A percentile compares a stretch with the other conserved stretches of the same genome.
phyloP scores from a whole-genome alignment of 2,797 vertebrate species.

The Ciconia nigra region DNA sequence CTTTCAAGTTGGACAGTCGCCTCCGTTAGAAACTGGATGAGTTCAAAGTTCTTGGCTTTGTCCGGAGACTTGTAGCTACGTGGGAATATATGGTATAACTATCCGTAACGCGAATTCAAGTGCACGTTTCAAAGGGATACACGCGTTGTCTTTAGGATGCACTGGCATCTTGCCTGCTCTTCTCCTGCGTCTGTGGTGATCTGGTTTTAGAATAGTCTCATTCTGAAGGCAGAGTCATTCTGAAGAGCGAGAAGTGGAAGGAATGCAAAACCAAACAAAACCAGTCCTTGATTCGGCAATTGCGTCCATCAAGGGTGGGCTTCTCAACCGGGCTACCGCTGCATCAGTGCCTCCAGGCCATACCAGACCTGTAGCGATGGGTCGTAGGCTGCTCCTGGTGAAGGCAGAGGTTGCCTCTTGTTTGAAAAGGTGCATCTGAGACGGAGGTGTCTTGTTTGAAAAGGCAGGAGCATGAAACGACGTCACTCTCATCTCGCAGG shows the following conservation, averaged over 20 bases:
- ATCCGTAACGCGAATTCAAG: not conserved
- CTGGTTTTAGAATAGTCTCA: not conserved
- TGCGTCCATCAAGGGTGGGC: not conserved
- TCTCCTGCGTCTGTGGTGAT: not conserved
- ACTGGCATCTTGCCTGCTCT: not conserved
- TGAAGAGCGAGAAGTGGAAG: not conserved
- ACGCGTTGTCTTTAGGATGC: not conserved
- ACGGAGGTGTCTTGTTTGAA: not conserved
- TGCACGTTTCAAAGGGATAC: not conserved
- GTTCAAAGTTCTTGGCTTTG: slow-evolving; percentile 24
- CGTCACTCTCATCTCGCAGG: not conserved
- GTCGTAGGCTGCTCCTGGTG: not conserved
- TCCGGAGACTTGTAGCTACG: not conserved
- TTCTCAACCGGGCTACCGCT: not conserved
- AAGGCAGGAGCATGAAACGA: not conserved
- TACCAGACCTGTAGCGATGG: not conserved
- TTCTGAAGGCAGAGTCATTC: not conserved
- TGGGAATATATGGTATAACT: not conserved
- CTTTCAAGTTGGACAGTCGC: slow-evolving; percentile 35
- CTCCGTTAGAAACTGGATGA: not conserved
- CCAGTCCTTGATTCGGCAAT: not conserved
- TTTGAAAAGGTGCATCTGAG: not conserved
- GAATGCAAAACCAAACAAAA: slow-evolving; percentile 3
- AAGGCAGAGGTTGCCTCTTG: not conserved
- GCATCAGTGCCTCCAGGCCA: not conserved